Percentiles rank a stretch among this genome's conserved stretches.
These are phyloP conservation scores for Caenorhabditis sp. DNA, from an alignment of 2,888 invertebrate genomes.

Conservation along the genomic window DNA sequence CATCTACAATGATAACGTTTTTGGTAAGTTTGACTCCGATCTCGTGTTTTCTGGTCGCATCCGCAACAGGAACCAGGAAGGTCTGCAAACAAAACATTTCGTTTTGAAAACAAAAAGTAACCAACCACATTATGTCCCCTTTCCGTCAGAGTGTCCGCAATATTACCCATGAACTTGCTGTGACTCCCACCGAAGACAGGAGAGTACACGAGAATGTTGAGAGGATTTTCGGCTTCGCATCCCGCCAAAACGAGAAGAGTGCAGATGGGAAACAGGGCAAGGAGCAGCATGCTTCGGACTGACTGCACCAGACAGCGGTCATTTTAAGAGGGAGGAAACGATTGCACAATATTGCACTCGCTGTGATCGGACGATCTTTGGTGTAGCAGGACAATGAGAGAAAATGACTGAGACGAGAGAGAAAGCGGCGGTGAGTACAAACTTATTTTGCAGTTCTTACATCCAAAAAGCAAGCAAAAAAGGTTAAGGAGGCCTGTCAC, in stretches of 20 bases:
- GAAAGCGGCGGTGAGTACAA: no score
- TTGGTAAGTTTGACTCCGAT: slow-evolving; percentile 29
- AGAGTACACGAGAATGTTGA: slow-evolving; percentile 58
- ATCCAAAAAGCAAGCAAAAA: no score
- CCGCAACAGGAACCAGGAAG: slow-evolving; percentile 32
- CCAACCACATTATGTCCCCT: slow-evolving; percentile 65
- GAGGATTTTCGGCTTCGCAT: slow-evolving; percentile 1
- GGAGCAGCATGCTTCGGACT: no score
- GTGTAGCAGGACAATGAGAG: no score
- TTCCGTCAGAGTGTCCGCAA: slow-evolving; percentile 56
- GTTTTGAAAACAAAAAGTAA: slow-evolving; percentile 10
- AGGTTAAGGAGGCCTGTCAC: no score
- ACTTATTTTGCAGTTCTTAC: no score
- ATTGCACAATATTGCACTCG: no score
- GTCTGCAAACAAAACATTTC: slow-evolving; percentile 26
- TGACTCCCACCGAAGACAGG: slow-evolving; percentile 58
- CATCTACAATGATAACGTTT: slow-evolving; percentile 31
- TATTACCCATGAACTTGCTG: slow-evolving; percentile 56
- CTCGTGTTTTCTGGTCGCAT: slow-evolving; percentile 8
- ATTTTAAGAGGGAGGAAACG: no score
- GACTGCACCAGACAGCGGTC: no score
- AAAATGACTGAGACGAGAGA: no score
- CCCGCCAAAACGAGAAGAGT: background rate
- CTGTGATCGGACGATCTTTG: no score
- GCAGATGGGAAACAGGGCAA: no score